A percentile compares a stretch with the other conserved stretches of the same genome.
Conservation (phyloP, 2,888 invertebrate genomes). For the Leptothorax acervorum region DNA sequence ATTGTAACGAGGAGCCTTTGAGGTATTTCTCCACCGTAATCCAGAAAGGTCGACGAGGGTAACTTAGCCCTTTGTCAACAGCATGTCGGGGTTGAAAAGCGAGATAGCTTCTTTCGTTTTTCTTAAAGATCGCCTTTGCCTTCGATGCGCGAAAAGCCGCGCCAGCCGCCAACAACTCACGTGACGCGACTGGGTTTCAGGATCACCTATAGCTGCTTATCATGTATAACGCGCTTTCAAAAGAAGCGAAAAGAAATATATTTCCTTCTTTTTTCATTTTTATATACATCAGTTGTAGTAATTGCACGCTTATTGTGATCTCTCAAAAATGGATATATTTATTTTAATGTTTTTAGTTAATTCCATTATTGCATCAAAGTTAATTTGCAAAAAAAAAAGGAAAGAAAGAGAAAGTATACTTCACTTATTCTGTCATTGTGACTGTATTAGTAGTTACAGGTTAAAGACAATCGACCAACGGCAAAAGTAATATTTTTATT, state of each 20-base stretch:
- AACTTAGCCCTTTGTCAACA: slow-evolving; percentile 9
- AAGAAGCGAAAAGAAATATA: not conserved
- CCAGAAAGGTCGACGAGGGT: slow-evolving; percentile 17
- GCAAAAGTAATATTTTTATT: not conserved
- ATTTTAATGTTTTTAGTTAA: not conserved
- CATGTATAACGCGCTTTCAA: not conserved
- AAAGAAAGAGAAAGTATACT: not conserved
- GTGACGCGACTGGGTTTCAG: slow-evolving; percentile 1
- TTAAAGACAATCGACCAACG: not conserved
- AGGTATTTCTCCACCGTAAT: slow-evolving; percentile 1
- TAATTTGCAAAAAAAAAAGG: not conserved
- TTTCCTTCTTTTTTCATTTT: not conserved
- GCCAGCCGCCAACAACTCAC: not conserved
- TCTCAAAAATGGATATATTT: not conserved
- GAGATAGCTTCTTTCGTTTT: slow-evolving; percentile 11
- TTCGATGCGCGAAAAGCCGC: slow-evolving; percentile 9
- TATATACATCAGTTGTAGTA: not conserved
- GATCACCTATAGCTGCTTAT: slow-evolving; percentile 7
- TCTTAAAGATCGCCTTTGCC: not conserved
- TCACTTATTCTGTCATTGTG: not conserved
- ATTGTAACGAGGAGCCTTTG: slow-evolving; percentile 23
- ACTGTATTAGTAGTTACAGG: not conserved
- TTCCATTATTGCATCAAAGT: not conserved
- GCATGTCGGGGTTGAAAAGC: slow-evolving; percentile 10
- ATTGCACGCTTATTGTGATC: slow-evolving; percentile 6